These are phyloP conservation scores for Trachymyrmex cornetzi DNA, from an alignment of 1,140 invertebrate species.

Conservation along the genomic window DNA sequence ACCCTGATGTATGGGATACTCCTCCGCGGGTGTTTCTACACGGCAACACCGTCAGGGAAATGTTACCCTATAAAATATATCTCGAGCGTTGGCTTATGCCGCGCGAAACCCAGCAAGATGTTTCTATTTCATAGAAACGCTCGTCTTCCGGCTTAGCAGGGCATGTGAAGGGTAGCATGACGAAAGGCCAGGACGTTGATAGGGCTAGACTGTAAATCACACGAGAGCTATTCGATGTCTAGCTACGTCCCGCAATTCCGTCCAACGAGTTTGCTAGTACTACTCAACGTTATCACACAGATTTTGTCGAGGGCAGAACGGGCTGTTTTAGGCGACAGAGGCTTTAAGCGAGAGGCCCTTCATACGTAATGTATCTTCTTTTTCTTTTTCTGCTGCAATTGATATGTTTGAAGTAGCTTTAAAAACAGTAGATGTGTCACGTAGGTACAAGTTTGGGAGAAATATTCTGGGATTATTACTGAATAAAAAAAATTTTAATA, in stretches of 20 bases:
- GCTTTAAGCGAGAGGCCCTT: background rate
- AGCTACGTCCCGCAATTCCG: constrained; percentile 54
- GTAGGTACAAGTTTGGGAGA: background rate
- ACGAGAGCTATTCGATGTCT: constrained; percentile 69
- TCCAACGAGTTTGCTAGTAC: constrained; percentile 44
- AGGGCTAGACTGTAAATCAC: constrained; percentile 80
- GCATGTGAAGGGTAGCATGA: constrained; percentile 55
- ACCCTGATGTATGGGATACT: constrained; percentile 78
- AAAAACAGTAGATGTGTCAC: background rate
- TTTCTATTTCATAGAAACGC: constrained; percentile 83
- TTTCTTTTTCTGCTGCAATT: background rate
- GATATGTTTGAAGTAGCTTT: background rate
- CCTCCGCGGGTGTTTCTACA: constrained; percentile 76
- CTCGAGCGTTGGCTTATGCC: constrained; percentile 81
- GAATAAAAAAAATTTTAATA: background rate
- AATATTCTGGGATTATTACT: background rate
- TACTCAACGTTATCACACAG: constrained; percentile 75
- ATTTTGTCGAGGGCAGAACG: constrained; percentile 33
- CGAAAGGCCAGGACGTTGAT: constrained; percentile 77
- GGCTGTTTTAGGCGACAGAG: background rate
- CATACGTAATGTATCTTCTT: background rate
- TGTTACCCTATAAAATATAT: constrained; percentile 85
- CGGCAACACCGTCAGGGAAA: constrained; percentile 81
- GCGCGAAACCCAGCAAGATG: constrained; percentile 78
- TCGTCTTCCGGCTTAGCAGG: constrained; percentile 63